A percentile compares a stretch with the other conserved stretches of the same genome.
These are phyloP conservation scores for Myrmecophaga tridactyla DNA, from an alignment of 2,113 vertebrate genomes.

Conservation along the genomic window DNA sequence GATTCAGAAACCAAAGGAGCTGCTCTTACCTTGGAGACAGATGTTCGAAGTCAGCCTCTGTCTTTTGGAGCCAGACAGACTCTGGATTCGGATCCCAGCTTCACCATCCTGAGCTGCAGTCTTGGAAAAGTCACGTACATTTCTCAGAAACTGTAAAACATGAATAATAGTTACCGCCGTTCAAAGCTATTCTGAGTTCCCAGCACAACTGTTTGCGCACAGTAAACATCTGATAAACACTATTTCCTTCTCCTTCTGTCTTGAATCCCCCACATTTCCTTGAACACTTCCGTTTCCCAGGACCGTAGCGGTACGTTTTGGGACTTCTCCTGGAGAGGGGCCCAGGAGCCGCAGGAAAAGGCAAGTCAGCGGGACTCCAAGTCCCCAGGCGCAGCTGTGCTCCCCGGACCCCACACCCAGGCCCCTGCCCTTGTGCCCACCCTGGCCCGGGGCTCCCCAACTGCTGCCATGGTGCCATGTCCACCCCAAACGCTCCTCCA, in stretches of 20 bases:
- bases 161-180: not conserved
- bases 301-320: too few relatives aligned
- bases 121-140: not conserved
- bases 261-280: not conserved
- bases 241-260: not conserved
- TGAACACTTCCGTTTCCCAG: not conserved
- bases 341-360: not conserved
- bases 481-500: not conserved
- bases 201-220: not conserved
- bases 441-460: not conserved
- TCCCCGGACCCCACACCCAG: not conserved
- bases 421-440: not conserved
- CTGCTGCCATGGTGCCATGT: too few relatives aligned
- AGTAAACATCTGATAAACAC: not conserved
- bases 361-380: too few relatives aligned
- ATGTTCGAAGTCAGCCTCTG: not conserved
- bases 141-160: not conserved
- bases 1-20: not conserved
- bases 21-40: not conserved
- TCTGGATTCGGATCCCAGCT: not conserved
- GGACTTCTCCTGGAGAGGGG: conserved; percentile 52
- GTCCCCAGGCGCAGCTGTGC: not conserved
- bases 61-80: not conserved
- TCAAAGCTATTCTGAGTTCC: not conserved
- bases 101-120: not conserved